Evolutionary conservation across 2,113 vertebrate genomes (phyloP).

Genomic region (Xyrauchen texanus): DNA sequence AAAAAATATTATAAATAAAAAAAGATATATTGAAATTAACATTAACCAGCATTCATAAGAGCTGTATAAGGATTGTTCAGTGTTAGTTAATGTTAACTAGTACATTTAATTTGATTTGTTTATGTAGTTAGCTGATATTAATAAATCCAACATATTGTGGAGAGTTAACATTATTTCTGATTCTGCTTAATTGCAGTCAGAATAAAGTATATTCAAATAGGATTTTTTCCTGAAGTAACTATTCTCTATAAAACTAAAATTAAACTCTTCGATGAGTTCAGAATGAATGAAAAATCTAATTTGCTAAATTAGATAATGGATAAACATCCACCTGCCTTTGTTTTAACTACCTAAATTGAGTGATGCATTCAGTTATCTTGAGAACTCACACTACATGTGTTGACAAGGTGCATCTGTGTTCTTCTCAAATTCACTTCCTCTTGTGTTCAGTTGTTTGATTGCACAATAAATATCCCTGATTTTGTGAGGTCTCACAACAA

Average conservation of each 20-base stretch:
- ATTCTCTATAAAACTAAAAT: neutral
- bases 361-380: neutral
- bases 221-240: neutral
- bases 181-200: neutral
- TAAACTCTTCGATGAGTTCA: neutral
- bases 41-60: no score
- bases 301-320: neutral
- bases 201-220: neutral
- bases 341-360: neutral
- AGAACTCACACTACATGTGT: neutral
- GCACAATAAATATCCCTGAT: conserved; percentile 23
- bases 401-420: conserved; percentile 14
- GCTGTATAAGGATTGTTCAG: no score
- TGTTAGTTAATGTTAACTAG: no score
- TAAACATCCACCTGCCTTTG: neutral
- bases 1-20: no score
- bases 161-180: no score
- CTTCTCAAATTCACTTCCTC: neutral
- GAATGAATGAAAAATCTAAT: neutral
- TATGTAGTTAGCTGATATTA: no score
- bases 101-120: no score
- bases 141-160: no score
- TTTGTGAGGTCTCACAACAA: conserved; percentile 1
- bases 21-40: no score
- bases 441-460: conserved; percentile 28